Conservation (phyloP, 2,888 invertebrate genomes). For the Dicycla oo region DNA sequence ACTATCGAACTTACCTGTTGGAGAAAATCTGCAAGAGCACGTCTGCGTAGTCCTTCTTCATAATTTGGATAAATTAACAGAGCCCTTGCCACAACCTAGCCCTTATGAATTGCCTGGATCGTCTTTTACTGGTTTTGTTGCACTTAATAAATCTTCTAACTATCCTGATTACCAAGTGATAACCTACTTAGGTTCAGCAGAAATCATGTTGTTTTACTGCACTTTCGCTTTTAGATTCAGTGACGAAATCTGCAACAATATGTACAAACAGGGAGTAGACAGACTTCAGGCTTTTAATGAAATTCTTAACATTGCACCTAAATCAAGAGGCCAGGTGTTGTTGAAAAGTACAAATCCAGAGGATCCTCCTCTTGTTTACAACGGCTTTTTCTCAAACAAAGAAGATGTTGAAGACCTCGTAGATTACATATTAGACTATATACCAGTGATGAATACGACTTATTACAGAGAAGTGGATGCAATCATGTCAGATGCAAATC, state of each 20-base stretch:
- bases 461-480: conserved; percentile 66
- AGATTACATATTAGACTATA: conserved; percentile 62
- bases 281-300: conserved; percentile 63
- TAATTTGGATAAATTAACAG: conserved; percentile 75
- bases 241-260: conserved; percentile 64
- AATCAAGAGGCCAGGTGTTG: conserved; percentile 79
- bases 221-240: conserved; percentile 88
- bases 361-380: conserved; percentile 64
- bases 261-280: conserved; percentile 50
- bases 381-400: conserved; percentile 64
- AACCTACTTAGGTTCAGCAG: conserved; percentile 51
- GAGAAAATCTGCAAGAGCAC: conserved; percentile 74
- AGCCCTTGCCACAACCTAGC: conserved; percentile 71
- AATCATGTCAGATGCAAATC: conserved; percentile 57
- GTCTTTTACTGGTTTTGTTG: conserved; percentile 64
- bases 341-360: conserved; percentile 64
- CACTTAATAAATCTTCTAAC: conserved; percentile 60
- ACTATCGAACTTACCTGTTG: conserved; percentile 72
- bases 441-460: conserved; percentile 65
- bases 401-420: conserved; percentile 65
- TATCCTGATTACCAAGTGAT: conserved; percentile 66
- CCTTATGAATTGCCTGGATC: conserved; percentile 58
- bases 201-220: conserved; percentile 64
- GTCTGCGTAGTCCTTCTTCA: conserved; percentile 53
- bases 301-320: conserved; percentile 66